phyloP scores from a whole-genome alignment of 2,113 vertebrate species.

The Nothoprocta pentlandii region DNA sequence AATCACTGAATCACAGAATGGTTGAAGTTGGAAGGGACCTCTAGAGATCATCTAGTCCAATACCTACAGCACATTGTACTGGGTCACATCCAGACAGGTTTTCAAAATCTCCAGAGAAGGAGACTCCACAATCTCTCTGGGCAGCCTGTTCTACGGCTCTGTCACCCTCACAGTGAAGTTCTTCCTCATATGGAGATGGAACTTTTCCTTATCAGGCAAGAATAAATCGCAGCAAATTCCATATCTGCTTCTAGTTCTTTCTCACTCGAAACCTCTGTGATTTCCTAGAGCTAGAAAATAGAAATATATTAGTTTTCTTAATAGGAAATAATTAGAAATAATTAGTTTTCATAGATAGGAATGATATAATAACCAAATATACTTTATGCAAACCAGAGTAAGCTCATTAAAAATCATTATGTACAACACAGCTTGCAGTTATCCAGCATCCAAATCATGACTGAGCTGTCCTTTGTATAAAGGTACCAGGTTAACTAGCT shows the following conservation, averaged over 20 bases:
- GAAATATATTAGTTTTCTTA: background rate
- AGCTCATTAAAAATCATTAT: conserved; percentile 15
- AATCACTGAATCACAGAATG: background rate
- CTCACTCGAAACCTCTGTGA: background rate
- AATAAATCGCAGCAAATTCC: background rate
- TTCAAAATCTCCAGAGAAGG: too few species aligned
- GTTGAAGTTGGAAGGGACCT: too few species aligned
- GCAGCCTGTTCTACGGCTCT: too few species aligned
- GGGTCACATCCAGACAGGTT: too few species aligned
- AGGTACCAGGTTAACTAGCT: conserved; percentile 8
- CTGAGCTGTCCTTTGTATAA: background rate
- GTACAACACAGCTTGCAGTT: conserved; percentile 33
- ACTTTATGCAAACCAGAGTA: background rate
- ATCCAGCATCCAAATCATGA: conserved; percentile 11
- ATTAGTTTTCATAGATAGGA: background rate
- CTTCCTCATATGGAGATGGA: too few species aligned
- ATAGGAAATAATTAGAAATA: too few species aligned
- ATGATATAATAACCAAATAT: conserved; percentile 1
- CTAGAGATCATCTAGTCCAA: too few species aligned
- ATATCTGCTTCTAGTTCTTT: background rate
- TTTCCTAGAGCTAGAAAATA: background rate
- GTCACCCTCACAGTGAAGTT: too few species aligned
- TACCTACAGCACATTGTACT: too few species aligned
- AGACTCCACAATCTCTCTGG: too few species aligned
- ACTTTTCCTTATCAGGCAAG: background rate